Evolutionary conservation across 2,797 vertebrate species (phyloP).

Genomic region (Mustela erminea): DNA sequence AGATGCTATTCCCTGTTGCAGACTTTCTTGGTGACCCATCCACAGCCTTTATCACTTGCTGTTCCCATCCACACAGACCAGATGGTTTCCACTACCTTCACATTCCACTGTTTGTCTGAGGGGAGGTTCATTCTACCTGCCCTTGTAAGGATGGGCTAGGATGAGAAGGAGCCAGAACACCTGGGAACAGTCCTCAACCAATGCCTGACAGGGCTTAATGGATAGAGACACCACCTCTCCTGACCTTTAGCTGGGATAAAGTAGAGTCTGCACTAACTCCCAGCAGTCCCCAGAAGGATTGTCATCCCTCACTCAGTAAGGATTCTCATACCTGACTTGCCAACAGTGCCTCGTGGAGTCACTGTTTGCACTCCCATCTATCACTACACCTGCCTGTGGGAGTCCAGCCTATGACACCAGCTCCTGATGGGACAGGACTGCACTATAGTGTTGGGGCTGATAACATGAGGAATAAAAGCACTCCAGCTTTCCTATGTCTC

Average conservation of each 20-base stretch:
- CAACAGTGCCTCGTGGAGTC: neutral
- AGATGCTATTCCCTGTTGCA: neutral
- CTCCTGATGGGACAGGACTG: neutral
- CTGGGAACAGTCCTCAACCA: neutral
- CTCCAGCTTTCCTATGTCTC: neutral
- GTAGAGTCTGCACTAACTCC: too few species aligned
- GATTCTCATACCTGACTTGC: neutral
- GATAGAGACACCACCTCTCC: neutral
- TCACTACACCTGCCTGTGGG: too few species aligned
- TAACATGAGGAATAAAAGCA: neutral
- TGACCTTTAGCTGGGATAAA: neutral
- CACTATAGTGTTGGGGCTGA: neutral
- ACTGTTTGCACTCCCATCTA: fast-evolving
- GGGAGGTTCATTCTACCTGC: neutral
- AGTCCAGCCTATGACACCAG: neutral
- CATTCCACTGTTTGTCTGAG: neutral
- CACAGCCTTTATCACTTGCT: neutral
- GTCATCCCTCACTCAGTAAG: neutral
- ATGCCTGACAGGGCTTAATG: neutral
- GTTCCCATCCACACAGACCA: neutral
- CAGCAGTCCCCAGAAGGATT: too few species aligned
- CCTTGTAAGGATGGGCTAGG: fast-evolving
- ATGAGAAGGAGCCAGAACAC: neutral
- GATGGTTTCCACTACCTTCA: neutral
- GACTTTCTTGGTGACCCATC: neutral